Evolutionary conservation across 2,888 invertebrate species (phyloP), one percentile per base, ranked within the genome.

Genomic region (Neelides folsomi): DNA sequence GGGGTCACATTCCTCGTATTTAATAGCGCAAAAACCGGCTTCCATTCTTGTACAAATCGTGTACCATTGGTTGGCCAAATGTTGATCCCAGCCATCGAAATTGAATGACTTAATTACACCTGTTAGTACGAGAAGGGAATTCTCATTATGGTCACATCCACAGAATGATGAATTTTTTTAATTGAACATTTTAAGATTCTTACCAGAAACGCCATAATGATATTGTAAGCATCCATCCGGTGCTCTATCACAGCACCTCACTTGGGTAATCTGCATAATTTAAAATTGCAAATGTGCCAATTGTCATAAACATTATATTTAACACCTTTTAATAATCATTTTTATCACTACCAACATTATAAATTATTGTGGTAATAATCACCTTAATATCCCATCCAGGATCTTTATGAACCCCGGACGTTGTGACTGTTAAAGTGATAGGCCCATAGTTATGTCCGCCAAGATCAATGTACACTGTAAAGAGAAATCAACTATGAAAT

Each of bases 51-150:
- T 57, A 45, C 64, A 64, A 47, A 64, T 64, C 1, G 64, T 60
- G 37, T 64, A 64, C 64, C 64, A 64, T 54, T 64, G 64, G 48
- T 64, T 64, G 35, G 64, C 64, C 53, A 64, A 60, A 56, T 64
- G 64, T 44, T 64, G 64, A 56, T 64, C 64, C 64, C 64, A 64
- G 35, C 64, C 64, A 41, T 64, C 64, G 48, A 64, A 64, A 44
- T 64, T 64, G 48, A 64, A 64, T 12, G 64, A 64, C 43, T 64
- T 64, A 5, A 64, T 53, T 12, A 64, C 62, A 8, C 64, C 63
- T 62, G 47, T 18, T 47, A 27, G 20, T 7, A 19, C n/a, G n/a
- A 16, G n/a, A 34, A 45, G 4, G 13, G 39, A 39, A 13, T 39
- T 39, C 37, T 15, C 3, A n/a, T 6, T 39, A 13, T 6, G 13